A percentile compares a stretch with the other conserved stretches of the same genome.
Evolutionary conservation across 2,113 vertebrate genomes (phyloP).

Genomic region (Hassar affinis): DNA sequence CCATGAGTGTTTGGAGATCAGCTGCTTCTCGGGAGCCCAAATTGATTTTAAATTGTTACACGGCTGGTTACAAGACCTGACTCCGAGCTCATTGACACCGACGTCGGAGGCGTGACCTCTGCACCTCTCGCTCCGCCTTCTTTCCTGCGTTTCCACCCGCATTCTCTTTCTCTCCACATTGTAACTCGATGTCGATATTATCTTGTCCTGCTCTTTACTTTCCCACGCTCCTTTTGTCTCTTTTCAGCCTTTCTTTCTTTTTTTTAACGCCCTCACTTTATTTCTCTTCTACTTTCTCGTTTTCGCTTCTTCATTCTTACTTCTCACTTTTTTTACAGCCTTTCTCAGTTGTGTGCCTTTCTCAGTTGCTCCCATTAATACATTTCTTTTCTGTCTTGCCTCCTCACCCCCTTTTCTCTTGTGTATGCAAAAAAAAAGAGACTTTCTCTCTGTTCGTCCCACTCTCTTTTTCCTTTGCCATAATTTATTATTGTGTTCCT

Average conservation of each 20-base stretch:
- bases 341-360: slow-evolving; percentile 3
- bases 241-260: background rate
- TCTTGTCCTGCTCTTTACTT: slow-evolving; percentile 42
- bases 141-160: background rate
- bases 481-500: background rate
- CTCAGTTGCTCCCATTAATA: background rate
- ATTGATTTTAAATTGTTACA: slow-evolving; percentile 78
- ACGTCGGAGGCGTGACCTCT: slow-evolving; percentile 29
- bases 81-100: slow-evolving; percentile 60
- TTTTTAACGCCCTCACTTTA: slow-evolving; percentile 9
- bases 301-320: slow-evolving; percentile 6
- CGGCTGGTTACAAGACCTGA: slow-evolving; percentile 73
- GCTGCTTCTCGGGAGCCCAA: slow-evolving; percentile 69
- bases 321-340: slow-evolving; percentile 5
- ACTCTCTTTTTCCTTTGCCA: background rate
- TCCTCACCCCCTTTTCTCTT: background rate
- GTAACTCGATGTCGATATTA: background rate
- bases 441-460: background rate
- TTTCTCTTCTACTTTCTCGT: slow-evolving; percentile 18
- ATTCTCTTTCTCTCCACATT: background rate
- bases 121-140: slow-evolving; percentile 13
- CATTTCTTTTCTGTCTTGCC: background rate
- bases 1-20: slow-evolving; percentile 53
- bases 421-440: background rate
- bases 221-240: slow-evolving; percentile 11